Evolutionary conservation across 2,113 vertebrate genomes (phyloP).

Genomic region (Dryoscopus gambensis): DNA sequence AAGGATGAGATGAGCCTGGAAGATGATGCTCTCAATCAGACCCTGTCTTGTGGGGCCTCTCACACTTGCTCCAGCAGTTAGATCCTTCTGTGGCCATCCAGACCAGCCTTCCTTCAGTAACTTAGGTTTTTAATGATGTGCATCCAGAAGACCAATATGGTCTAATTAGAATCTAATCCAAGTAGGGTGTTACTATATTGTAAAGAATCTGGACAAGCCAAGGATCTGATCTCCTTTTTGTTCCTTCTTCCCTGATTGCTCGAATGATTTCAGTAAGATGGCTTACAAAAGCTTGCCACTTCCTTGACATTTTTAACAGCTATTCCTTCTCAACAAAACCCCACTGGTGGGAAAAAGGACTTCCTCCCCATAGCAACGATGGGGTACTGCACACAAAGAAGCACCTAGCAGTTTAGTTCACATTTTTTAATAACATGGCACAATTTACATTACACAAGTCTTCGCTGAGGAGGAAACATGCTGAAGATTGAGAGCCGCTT

Average conservation of each 20-base stretch:
- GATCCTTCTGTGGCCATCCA: neutral
- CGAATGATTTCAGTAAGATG: neutral
- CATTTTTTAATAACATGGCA: slow-evolving; percentile 99
- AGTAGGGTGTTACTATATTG: neutral
- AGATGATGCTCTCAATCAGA: neutral
- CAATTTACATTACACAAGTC: slow-evolving; percentile 99
- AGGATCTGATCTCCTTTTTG: neutral
- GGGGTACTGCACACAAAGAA: slow-evolving; percentile 74
- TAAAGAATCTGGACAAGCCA: neutral
- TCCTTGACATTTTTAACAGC: neutral
- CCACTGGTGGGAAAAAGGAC: neutral
- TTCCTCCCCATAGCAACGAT: slow-evolving; percentile 14
- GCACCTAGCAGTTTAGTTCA: slow-evolving; percentile 85
- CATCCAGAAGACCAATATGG: neutral
- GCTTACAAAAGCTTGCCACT: neutral
- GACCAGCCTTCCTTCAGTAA: neutral
- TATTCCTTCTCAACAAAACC: neutral
- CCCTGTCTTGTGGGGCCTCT: neutral
- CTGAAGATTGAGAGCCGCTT: slow-evolving; percentile 93
- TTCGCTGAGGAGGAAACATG: slow-evolving; percentile 96
- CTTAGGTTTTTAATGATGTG: neutral
- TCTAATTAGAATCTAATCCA: neutral
- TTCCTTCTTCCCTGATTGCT: neutral
- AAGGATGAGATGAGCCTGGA: neutral
- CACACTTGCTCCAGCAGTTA: neutral